Evolutionary conservation across 2,888 invertebrate genomes (phyloP).

Genomic region (Agrotis exclamationis): DNA sequence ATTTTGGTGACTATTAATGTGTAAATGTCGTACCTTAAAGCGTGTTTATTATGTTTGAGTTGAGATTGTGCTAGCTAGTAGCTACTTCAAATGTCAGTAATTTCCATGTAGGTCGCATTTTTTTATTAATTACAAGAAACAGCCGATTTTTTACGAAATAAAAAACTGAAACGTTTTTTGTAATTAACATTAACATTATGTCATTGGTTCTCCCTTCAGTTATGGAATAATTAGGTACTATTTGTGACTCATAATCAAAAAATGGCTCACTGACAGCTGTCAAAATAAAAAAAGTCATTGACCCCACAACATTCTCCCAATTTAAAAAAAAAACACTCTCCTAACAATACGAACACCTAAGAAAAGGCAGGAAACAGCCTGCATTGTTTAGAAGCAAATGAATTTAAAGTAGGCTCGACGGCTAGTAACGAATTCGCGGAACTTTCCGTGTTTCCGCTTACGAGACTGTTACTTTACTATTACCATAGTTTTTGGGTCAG

Average conservation of each 20-base stretch:
- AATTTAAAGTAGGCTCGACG: conserved; percentile 61
- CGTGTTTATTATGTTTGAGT: no score
- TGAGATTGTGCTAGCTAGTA: no score
- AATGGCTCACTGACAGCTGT: conserved; percentile 18
- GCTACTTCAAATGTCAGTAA: no score
- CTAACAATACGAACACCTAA: conserved; percentile 39
- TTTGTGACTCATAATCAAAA: background rate
- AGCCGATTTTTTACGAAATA: no score
- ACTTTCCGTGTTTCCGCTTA: conserved; percentile 41
- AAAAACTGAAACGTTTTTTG: no score
- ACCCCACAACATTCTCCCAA: conserved; percentile 21
- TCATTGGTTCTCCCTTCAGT: no score
- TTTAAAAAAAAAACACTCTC: conserved; percentile 16
- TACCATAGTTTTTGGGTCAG: conserved; percentile 33
- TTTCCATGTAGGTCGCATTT: no score
- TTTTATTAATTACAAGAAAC: no score
- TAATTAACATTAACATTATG: no score
- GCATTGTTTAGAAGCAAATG: conserved; percentile 58
- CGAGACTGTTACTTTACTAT: conserved; percentile 30
- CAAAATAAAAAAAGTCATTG: conserved; percentile 1
- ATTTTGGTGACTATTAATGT: no score
- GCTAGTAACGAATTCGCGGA: conserved; percentile 55
- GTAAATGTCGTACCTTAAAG: no score
- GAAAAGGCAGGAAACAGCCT: conserved; percentile 70
- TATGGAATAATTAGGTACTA: no score